Percentiles rank a stretch among this genome's conserved stretches.
These are phyloP conservation scores for Argyresthia goedartella DNA, from an alignment of 2,888 invertebrate species.

Conservation along the genomic window DNA sequence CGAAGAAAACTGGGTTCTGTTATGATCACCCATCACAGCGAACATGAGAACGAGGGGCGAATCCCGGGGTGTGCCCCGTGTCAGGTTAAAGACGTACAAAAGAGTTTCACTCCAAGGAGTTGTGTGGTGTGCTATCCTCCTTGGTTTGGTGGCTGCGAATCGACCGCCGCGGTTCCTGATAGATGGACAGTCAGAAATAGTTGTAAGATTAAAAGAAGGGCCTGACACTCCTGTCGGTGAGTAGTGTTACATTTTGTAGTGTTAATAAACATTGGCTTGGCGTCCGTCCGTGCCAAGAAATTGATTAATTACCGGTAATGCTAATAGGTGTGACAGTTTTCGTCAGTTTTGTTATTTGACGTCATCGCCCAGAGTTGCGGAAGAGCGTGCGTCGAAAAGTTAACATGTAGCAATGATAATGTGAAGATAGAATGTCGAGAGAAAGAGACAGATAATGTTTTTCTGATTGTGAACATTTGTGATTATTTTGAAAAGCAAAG, in stretches of 20 bases:
- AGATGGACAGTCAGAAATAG: slow-evolving; percentile 92
- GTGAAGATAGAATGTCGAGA: too few species aligned
- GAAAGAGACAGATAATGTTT: too few species aligned
- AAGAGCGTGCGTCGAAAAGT: too few species aligned
- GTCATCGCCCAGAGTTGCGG: too few species aligned
- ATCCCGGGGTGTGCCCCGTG: slow-evolving; percentile 14
- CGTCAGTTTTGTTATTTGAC: too few species aligned
- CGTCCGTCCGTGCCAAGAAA: not conserved
- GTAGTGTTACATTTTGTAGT: slow-evolving; percentile 25
- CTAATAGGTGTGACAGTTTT: too few species aligned
- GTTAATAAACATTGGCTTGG: too few species aligned
- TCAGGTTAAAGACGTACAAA: slow-evolving; percentile 48
- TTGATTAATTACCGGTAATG: not conserved
- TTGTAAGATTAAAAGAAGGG: slow-evolving; percentile 89
- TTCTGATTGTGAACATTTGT: too few species aligned
- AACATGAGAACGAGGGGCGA: slow-evolving; percentile 32
- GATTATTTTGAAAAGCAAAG: too few species aligned
- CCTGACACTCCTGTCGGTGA: slow-evolving; percentile 87
- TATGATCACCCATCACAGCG: slow-evolving; percentile 28
- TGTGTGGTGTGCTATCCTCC: slow-evolving; percentile 20
- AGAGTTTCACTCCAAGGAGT: slow-evolving; percentile 11
- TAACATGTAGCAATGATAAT: too few species aligned
- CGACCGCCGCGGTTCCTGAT: slow-evolving; percentile 89
- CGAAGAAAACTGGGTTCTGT: slow-evolving; percentile 26
- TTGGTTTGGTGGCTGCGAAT: slow-evolving; percentile 63